These are phyloP conservation scores for Camelus bactrianus DNA, from an alignment of 2,113 vertebrate species.

Conservation along the genomic window DNA sequence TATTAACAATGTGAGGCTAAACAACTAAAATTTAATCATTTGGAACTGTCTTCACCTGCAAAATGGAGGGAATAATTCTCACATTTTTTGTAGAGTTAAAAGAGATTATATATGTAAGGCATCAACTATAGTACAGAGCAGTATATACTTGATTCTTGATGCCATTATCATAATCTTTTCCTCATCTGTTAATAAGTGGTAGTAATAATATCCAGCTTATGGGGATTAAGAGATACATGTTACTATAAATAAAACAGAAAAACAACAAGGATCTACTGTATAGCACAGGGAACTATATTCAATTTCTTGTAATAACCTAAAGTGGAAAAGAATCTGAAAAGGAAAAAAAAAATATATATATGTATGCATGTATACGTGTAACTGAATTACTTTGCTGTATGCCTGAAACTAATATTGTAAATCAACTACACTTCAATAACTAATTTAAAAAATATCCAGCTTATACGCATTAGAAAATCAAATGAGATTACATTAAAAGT, in stretches of 20 bases:
- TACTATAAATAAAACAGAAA: no score
- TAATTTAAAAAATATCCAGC: background rate
- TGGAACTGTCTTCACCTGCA: background rate
- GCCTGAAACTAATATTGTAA: no score
- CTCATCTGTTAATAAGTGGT: background rate
- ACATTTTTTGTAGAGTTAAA: background rate
- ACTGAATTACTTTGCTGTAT: no score
- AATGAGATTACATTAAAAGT: constrained; percentile 42
- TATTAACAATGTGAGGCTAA: background rate
- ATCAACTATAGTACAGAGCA: background rate
- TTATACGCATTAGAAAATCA: constrained; percentile 11
- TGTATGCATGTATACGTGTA: no score
- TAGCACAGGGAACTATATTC: no score
- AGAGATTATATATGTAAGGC: background rate
- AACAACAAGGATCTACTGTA: no score
- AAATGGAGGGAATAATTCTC: constrained; percentile 9
- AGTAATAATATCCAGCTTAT: constrained; percentile 32
- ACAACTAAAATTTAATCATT: background rate
- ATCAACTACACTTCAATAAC: no score
- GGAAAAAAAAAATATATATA: no score
- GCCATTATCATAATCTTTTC: background rate
- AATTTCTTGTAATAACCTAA: no score
- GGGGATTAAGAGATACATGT: no score
- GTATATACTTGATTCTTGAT: background rate
- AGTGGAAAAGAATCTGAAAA: no score